phyloP scores from a whole-genome alignment of 2,797 vertebrate species.

The Acanthis flammea region DNA sequence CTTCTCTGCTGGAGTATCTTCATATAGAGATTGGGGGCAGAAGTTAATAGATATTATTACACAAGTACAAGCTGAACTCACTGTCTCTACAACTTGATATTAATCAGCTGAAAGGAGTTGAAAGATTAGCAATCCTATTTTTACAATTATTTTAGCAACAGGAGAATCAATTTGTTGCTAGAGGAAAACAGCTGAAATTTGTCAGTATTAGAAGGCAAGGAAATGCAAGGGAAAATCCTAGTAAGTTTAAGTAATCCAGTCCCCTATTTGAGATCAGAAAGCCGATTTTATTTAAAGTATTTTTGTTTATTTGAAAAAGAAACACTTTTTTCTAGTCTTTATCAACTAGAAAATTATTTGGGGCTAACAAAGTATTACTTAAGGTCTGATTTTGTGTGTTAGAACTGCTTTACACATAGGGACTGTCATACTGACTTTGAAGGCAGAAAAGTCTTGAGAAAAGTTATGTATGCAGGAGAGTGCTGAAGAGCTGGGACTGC shows the following conservation, averaged over 20 bases:
- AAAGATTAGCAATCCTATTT: constrained; percentile 10
- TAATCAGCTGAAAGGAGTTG: background rate
- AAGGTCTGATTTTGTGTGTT: background rate
- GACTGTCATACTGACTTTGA: background rate
- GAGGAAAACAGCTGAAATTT: background rate
- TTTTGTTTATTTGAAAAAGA: background rate
- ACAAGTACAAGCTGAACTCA: background rate
- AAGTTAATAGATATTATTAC: constrained; percentile 29
- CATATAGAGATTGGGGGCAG: background rate
- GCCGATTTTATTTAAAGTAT: background rate
- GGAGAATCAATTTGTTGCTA: background rate
- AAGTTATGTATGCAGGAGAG: background rate
- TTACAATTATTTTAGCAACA: constrained; percentile 4
- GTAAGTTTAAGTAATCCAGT: background rate
- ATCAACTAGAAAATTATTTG: background rate
- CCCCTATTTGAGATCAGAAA: background rate
- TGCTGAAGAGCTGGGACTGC: background rate
- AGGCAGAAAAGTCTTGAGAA: background rate
- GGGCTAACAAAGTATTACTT: background rate
- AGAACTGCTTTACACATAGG: background rate
- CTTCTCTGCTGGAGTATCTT: background rate
- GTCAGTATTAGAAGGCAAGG: background rate
- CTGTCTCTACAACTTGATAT: background rate
- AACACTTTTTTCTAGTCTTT: background rate
- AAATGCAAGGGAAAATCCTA: background rate